Conservation (phyloP, 2,113 vertebrate genomes). For the Chlamydotis undulata region DNA sequence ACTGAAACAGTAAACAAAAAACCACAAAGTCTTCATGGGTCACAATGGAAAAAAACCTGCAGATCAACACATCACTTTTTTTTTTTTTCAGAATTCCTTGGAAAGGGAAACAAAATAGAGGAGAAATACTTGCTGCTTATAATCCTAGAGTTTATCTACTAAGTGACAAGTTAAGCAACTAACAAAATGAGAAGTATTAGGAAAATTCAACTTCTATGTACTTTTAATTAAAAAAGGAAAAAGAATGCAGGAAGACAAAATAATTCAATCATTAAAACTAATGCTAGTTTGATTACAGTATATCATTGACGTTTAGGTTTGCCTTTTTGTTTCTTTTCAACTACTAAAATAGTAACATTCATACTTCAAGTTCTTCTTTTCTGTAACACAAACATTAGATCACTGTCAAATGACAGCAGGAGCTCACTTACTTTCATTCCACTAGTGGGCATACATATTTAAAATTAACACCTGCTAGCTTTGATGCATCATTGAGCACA, state of each 20-base stretch:
- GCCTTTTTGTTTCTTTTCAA: neutral
- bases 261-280: neutral
- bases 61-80: neutral
- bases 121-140: no score
- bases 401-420: neutral
- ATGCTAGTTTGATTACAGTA: neutral
- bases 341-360: neutral
- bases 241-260: neutral
- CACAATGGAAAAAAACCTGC: neutral
- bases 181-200: neutral
- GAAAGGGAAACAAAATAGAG: neutral
- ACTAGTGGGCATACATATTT: neutral
- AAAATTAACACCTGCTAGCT: neutral
- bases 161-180: neutral
- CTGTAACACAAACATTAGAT: neutral
- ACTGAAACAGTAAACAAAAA: slow-evolving; percentile 62
- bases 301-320: neutral
- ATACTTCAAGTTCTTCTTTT: neutral
- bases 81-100: neutral
- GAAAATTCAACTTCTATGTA: neutral
- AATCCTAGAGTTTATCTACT: no score
- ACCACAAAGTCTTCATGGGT: neutral
- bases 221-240: neutral
- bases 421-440: neutral
- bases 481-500: neutral